Conservation (phyloP, 2,888 invertebrate genomes). For the Peribatodes rhomboidaria region DNA sequence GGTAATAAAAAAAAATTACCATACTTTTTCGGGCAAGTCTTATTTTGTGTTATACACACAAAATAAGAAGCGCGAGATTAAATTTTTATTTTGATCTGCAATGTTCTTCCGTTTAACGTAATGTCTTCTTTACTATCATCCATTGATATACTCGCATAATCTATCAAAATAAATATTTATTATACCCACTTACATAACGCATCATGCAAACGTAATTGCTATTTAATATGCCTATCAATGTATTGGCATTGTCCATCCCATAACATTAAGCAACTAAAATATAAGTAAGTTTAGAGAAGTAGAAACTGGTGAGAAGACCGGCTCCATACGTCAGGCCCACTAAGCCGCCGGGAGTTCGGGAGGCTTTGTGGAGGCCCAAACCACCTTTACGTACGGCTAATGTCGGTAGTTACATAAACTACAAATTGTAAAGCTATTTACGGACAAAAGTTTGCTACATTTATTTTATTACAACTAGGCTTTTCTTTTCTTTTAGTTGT, state of each 20-base stretch:
- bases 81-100: no score
- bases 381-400: conserved; percentile 24
- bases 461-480: conserved; percentile 9
- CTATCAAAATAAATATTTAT: no score
- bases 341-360: conserved; percentile 21
- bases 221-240: background rate
- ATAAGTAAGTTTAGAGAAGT: conserved; percentile 3
- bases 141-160: no score
- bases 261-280: background rate
- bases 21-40: no score
- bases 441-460: conserved; percentile 20
- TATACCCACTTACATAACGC: no score
- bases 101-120: no score
- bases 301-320: conserved; percentile 14
- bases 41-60: no score
- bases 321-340: conserved; percentile 21
- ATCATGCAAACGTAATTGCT: no score
- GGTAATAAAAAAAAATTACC: no score
- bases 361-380: conserved; percentile 16
- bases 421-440: conserved; percentile 32
- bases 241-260: background rate
- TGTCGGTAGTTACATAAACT: conserved; percentile 34
- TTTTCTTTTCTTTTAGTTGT: background rate
- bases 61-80: no score
- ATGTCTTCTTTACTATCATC: no score